Base-by-base conservation (phyloP, 2,797 vertebrate species). In the Antennarius maculatus region DNA sequence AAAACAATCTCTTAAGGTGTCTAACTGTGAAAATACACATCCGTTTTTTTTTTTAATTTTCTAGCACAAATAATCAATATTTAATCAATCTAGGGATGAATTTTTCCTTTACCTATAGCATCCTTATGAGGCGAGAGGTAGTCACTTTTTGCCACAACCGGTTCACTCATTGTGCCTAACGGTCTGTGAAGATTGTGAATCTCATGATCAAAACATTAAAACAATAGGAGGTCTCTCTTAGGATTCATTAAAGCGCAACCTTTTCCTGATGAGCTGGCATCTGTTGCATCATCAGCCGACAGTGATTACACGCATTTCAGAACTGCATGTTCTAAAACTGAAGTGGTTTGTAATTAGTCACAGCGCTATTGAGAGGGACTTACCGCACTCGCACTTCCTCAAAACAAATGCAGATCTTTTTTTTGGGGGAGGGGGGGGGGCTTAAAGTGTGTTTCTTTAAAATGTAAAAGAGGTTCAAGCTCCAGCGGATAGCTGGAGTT, bases 301-400 rank as follows among this genome's bases (percentile, higher is more conserved):
- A 71, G 34, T 69, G 74, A 83, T 85, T 83, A 83, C 76, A 65
- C 57, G 65, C 18, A 46, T 81, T 74, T 74, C 41, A 80, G 88
- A 81, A 90, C 84, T 61, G 61, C 34, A n/a, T 86, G 90, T 89
- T 86, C 88, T 82, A 34, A 7, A 61, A 64, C 55, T 74, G 67
- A 75, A 85, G 66, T 52, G 75, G 64, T 80, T 61, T 79, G 70
- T 71, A 83, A 83, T 91, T 86, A 86, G 84, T 90, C 88, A 91
- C 74, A 5, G 17, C 2, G 12, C 59, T 56, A 74, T 80, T 64
- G 61, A 67, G 71, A 81, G 86, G 82, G 91, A 88, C 84, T 88
- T 74, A 67, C 71, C 67, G 64, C 66, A 79, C 13, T n/a, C 34
- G 66, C 47, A 71, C 66, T 86, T 87, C 74, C 76, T 71, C 71